Conservation (phyloP, 1,140 invertebrate species). For the Euura lappo region DNA sequence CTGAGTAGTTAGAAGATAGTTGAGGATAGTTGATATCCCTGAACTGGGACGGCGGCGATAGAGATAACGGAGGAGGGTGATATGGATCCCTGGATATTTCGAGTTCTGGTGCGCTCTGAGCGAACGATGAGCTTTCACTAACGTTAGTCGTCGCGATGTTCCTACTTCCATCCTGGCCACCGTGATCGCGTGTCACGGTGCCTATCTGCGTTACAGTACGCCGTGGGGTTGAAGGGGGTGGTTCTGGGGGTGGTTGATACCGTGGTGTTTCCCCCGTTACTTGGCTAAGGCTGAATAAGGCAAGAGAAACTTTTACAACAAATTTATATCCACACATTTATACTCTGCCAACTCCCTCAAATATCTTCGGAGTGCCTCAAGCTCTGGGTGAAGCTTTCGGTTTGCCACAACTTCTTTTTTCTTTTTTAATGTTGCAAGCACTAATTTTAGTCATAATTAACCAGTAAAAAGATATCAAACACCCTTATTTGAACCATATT, state of each 20-base stretch:
- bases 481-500: no score
- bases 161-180: slow-evolving; percentile 26
- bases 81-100: slow-evolving; percentile 16
- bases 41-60: slow-evolving; percentile 38
- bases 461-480: no score
- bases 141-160: slow-evolving; percentile 31
- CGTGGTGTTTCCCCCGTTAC: neutral
- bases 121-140: slow-evolving; percentile 46
- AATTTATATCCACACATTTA: neutral
- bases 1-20: neutral
- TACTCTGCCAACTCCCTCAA: no score
- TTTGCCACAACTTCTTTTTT: no score
- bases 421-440: no score
- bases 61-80: slow-evolving; percentile 27
- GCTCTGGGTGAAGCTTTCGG: no score
- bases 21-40: slow-evolving; percentile 16
- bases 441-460: no score
- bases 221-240: slow-evolving; percentile 16
- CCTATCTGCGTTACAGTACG: slow-evolving; percentile 27
- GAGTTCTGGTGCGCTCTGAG: slow-evolving; percentile 34
- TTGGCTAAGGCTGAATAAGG: neutral
- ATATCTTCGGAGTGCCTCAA: no score
- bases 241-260: slow-evolving; percentile 24
- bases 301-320: neutral
- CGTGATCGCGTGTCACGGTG: slow-evolving; percentile 36